Conservation (phyloP, 1,140 invertebrate genomes). For the Oncopeltus fasciatus region DNA sequence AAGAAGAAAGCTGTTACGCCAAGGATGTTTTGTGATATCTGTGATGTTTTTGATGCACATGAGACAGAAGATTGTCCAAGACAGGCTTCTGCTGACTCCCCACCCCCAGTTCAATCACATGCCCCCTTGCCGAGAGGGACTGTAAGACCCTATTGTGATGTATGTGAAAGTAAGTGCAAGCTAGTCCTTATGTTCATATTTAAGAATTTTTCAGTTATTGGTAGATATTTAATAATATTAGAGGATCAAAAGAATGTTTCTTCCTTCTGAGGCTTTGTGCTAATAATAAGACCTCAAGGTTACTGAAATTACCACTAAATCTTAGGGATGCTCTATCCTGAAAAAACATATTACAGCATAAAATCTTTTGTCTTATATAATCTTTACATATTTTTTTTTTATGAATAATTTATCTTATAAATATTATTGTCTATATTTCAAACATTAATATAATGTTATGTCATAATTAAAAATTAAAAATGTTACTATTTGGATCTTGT, state of each 20-base stretch:
- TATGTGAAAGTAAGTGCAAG: conserved; percentile 64
- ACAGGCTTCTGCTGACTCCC: conserved; percentile 48
- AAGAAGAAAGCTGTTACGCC: conserved; percentile 36
- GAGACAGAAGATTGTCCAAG: conserved; percentile 93
- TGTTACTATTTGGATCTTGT: too few species aligned
- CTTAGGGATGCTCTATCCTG: too few species aligned
- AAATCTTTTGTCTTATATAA: too few species aligned
- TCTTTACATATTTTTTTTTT: too few species aligned
- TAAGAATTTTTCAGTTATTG: background rate
- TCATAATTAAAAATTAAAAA: too few species aligned
- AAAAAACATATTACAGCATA: too few species aligned
- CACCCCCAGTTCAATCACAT: conserved; percentile 31
- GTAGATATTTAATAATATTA: background rate
- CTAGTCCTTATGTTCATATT: background rate
- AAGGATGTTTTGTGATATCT: conserved; percentile 91
- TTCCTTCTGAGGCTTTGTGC: background rate
- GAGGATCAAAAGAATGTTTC: background rate
- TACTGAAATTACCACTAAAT: background rate
- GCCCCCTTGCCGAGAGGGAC: conserved; percentile 29
- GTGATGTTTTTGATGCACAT: conserved; percentile 88
- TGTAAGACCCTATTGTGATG: conserved; percentile 76
- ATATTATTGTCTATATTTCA: too few species aligned
- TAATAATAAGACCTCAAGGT: background rate
- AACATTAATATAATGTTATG: too few species aligned
- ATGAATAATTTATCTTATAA: too few species aligned